Conservation (phyloP, 2,113 vertebrate species). For the Burhinus bistriatus region DNA sequence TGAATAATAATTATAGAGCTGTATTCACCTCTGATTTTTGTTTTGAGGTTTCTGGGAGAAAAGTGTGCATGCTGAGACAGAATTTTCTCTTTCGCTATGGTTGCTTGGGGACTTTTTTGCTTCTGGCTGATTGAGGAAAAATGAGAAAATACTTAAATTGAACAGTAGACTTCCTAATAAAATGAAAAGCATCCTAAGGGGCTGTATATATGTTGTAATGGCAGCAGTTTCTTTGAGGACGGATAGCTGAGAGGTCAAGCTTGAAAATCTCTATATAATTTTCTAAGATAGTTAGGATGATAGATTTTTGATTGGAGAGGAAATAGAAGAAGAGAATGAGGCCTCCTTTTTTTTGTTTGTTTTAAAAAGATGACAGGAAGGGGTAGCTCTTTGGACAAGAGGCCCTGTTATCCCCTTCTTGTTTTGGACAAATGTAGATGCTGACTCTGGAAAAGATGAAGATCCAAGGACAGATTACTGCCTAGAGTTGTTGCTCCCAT, state of each 20-base stretch:
- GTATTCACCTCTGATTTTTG: neutral
- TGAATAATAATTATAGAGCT: neutral
- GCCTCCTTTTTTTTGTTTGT: neutral
- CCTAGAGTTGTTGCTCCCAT: neutral
- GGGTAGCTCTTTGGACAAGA: neutral
- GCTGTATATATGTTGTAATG: neutral
- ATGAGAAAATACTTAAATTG: conserved; percentile 14
- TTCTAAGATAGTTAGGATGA: neutral
- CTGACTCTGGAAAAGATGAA: neutral
- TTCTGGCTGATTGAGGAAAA: conserved; percentile 21
- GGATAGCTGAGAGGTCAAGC: neutral
- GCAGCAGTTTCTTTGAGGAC: neutral
- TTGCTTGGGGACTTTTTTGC: neutral
- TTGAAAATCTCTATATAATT: neutral
- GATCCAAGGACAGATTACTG: neutral
- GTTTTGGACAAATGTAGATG: neutral
- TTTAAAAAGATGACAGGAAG: neutral
- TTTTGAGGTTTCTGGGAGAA: neutral
- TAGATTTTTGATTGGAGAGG: neutral
- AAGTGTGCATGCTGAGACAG: neutral
- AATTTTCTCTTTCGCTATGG: neutral
- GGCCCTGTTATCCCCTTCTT: neutral
- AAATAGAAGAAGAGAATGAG: neutral
- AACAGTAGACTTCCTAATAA: neutral
- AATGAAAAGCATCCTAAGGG: neutral